phyloP scores from a whole-genome alignment of 2,113 vertebrate genomes.

The Petrocephalus microphthalmus region DNA sequence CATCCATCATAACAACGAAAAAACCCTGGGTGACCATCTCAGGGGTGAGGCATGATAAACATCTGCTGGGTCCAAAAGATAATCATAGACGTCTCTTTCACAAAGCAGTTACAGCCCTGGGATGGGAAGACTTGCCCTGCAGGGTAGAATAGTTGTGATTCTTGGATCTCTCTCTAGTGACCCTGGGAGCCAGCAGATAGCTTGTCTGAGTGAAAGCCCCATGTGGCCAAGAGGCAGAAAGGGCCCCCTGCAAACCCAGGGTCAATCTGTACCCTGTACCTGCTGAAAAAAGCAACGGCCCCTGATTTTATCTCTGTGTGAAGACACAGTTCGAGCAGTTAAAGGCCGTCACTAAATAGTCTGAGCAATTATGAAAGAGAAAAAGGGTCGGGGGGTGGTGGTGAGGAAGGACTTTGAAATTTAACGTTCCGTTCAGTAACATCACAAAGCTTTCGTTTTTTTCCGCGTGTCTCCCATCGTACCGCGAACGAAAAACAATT shows the following conservation, averaged over 20 bases:
- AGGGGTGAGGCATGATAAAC: background rate
- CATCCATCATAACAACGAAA: background rate
- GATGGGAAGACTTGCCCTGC: constrained; percentile 25
- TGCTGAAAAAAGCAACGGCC: constrained; percentile 59
- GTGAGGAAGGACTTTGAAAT: background rate
- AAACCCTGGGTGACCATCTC: background rate
- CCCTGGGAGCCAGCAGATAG: constrained; percentile 39
- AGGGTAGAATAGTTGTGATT: constrained; percentile 43
- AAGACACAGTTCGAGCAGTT: constrained; percentile 68
- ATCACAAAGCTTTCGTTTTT: background rate
- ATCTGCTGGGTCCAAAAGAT: background rate
- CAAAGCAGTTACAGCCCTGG: background rate
- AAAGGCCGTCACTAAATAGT: constrained; percentile 42
- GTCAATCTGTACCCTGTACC: constrained; percentile 53
- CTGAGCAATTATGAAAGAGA: constrained; percentile 24
- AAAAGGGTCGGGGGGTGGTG: background rate
- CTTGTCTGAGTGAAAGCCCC: constrained; percentile 41
- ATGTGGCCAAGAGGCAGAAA: constrained; percentile 51
- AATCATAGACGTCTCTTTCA: background rate
- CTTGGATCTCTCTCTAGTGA: constrained; percentile 44
- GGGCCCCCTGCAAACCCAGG: constrained; percentile 42
- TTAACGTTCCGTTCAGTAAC: background rate
- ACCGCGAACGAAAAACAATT: background rate
- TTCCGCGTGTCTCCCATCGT: background rate
- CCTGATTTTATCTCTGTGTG: constrained; percentile 66